Conservation (phyloP, 64 coral and sea anemone species). For the Porites lutea region DNA sequence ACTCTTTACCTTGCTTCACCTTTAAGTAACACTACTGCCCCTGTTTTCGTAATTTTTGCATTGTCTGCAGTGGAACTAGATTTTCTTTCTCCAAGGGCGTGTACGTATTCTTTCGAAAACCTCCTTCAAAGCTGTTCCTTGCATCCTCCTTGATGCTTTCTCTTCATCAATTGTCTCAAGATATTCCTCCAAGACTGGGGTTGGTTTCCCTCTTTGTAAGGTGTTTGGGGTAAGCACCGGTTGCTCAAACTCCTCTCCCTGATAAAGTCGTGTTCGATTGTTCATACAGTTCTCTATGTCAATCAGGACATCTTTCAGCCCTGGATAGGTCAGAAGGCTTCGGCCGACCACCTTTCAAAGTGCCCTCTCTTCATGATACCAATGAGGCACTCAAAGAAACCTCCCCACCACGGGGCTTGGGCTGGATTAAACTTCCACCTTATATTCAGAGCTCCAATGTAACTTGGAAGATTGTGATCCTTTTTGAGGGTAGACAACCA, state of each 20-base stretch:
- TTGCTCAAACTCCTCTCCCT: slow-evolving; percentile 60
- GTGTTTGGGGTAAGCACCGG: slow-evolving; percentile 37
- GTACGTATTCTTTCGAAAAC: slow-evolving; percentile 60
- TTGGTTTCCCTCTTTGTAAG: background rate
- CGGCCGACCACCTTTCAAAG: slow-evolving; percentile 34
- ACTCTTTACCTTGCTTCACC: no score
- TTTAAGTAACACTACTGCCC: no score
- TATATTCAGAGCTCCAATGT: slow-evolving; percentile 1
- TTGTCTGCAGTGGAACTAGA: no score
- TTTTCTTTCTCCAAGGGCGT: slow-evolving; percentile 56
- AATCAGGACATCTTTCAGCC: slow-evolving; percentile 37
- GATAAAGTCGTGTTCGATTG: slow-evolving; percentile 44
- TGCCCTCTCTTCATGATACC: slow-evolving; percentile 59
- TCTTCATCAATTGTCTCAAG: slow-evolving; percentile 46
- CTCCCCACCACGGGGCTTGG: slow-evolving; percentile 74
- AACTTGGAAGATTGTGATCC: slow-evolving; percentile 13
- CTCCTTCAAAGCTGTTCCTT: slow-evolving; percentile 41
- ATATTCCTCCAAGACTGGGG: slow-evolving; percentile 13
- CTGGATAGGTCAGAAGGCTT: slow-evolving; percentile 11
- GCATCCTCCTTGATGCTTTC: slow-evolving; percentile 2
- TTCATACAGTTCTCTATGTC: slow-evolving; percentile 49
- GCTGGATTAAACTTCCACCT: slow-evolving; percentile 67
- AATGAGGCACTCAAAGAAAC: slow-evolving; percentile 65
- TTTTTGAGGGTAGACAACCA: slow-evolving; percentile 40
- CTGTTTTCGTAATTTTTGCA: no score